A percentile compares a stretch with the other conserved stretches of the same genome.
phyloP scores from a whole-genome alignment of 2,113 vertebrate species.

The Cervus canadensis region DNA sequence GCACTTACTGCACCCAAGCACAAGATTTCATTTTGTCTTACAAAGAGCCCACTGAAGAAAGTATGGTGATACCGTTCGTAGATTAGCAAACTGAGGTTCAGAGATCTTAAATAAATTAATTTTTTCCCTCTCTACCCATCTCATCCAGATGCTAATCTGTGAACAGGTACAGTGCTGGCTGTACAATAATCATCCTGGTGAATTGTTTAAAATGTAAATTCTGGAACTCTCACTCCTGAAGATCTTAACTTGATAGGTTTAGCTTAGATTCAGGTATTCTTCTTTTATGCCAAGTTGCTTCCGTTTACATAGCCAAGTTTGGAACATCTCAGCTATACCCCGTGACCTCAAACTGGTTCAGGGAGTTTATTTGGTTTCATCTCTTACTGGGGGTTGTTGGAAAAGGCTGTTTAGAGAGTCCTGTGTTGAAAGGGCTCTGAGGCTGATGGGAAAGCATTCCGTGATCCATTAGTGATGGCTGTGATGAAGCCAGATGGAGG shows the following conservation, averaged over 20 bases:
- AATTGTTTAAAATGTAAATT: conserved; percentile 10
- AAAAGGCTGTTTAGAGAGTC: background rate
- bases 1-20: background rate
- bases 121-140: background rate
- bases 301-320: background rate
- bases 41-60: background rate
- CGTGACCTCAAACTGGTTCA: background rate
- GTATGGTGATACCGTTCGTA: background rate
- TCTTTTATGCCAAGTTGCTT: background rate
- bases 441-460: background rate
- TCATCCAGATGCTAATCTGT: background rate
- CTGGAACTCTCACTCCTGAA: background rate
- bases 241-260: background rate
- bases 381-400: background rate
- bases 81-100: background rate
- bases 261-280: background rate
- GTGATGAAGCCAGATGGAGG: conserved; percentile 20
- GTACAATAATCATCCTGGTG: background rate
- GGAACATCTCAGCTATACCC: background rate
- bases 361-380: background rate
- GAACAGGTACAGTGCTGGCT: background rate
- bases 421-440: background rate
- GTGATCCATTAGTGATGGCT: background rate
- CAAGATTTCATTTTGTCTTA: background rate
- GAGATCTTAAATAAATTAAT: background rate